These are phyloP conservation scores for Knipowitschia caucasica DNA, from an alignment of 2,797 vertebrate genomes.

Conservation along the genomic window DNA sequence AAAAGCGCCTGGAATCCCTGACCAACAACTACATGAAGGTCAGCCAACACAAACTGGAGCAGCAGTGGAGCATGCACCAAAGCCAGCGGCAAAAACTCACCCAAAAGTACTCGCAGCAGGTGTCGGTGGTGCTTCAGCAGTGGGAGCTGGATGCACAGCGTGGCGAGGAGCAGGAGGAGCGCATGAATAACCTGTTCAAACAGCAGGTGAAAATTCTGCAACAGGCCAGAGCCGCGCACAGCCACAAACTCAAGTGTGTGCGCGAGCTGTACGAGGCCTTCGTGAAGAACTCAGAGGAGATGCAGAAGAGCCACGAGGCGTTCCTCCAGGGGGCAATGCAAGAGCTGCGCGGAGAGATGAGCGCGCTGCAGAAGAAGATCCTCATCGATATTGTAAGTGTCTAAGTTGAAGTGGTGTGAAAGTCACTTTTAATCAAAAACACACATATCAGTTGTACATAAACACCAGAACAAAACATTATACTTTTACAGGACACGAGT, in stretches of 20 bases:
- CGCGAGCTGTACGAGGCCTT: constrained; percentile 87
- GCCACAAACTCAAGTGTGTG: constrained; percentile 87
- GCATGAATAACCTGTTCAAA: constrained; percentile 81
- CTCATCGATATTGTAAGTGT: constrained; percentile 90
- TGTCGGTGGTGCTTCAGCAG: constrained; percentile 83
- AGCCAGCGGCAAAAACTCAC: constrained; percentile 79
- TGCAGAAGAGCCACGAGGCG: constrained; percentile 83
- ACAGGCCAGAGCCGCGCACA: constrained; percentile 85
- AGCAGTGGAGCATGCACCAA: constrained; percentile 86
- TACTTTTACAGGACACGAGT: too few relatives aligned
- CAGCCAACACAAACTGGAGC: constrained; percentile 89
- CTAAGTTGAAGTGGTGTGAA: neutral
- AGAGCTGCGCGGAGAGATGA: constrained; percentile 91
- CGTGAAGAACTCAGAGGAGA: constrained; percentile 85
- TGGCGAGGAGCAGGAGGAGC: constrained; percentile 87
- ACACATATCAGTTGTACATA: too few relatives aligned
- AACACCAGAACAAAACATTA: too few relatives aligned
- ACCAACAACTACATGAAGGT: constrained; percentile 88
- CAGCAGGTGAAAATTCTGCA: constrained; percentile 92
- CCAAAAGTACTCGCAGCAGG: constrained; percentile 87
- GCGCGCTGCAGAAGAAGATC: constrained; percentile 89
- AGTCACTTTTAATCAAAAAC: too few relatives aligned
- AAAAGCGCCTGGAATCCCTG: constrained; percentile 85
- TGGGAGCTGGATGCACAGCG: constrained; percentile 88
- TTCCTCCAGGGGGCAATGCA: constrained; percentile 82